phyloP scores from a whole-genome alignment of 2,888 invertebrate genomes.

The Lochmaea capreae region DNA sequence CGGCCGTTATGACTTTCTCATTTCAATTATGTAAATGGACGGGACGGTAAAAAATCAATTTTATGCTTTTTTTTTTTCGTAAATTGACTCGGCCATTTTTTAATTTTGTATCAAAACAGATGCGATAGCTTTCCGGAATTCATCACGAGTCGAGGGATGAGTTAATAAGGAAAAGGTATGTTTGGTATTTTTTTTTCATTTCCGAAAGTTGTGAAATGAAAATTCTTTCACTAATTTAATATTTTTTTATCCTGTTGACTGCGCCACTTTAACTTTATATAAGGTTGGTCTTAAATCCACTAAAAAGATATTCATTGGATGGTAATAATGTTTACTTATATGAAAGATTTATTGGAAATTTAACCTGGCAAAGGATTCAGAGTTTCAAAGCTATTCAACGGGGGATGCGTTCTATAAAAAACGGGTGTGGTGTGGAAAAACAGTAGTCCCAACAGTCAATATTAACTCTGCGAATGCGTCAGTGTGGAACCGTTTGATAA shows the following conservation, averaged over 20 bases:
- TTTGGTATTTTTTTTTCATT: neutral
- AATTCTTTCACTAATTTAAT: neutral
- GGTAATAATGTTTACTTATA: neutral
- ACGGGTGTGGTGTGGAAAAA: neutral
- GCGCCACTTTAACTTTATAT: neutral
- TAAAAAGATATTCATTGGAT: neutral
- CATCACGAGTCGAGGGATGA: neutral
- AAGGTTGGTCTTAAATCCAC: too few species aligned
- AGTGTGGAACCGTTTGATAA: slow-evolving; percentile 3
- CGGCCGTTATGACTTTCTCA: slow-evolving; percentile 37
- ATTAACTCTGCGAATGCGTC: neutral
- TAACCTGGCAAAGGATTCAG: neutral
- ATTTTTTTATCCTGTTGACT: neutral
- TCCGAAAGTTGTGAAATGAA: neutral
- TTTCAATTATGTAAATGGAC: slow-evolving; percentile 38
- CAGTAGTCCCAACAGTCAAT: slow-evolving; percentile 10
- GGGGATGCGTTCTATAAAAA: neutral
- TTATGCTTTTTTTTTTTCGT: slow-evolving; percentile 15
- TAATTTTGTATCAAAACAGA: slow-evolving; percentile 11
- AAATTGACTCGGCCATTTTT: slow-evolving; percentile 4
- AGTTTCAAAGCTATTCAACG: neutral
- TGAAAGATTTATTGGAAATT: neutral
- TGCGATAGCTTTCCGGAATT: neutral
- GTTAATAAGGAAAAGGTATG: neutral
- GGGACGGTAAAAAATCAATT: slow-evolving; percentile 28